Evolutionary conservation across 2,797 vertebrate species (phyloP), one percentile per base, ranked within the genome.

Genomic region (Gallinago nigripennis): DNA sequence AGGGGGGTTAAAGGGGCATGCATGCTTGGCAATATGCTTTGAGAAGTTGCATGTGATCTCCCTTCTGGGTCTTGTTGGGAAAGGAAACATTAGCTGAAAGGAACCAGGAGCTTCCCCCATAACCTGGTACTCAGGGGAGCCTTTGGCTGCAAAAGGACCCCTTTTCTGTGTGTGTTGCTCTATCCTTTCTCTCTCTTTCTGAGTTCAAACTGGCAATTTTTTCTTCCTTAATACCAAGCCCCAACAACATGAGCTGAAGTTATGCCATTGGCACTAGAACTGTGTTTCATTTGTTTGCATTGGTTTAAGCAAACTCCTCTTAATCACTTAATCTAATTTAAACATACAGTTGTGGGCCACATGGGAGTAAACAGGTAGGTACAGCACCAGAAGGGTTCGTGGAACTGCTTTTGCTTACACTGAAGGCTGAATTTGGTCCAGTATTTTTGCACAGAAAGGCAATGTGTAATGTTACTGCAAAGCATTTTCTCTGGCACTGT

Each of bases 381-480:
- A 58, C 43, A 54, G 48, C 35, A 85, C 46, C 19, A 83, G 76
- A 66, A 77, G 13, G 14, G 31, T 78, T 92, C 1, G 0, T 4
- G 8, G 72, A 93, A 31, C 73, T 60, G 45, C 71, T 39, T 91
- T 75, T 70, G 39, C 88, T 96, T 92, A 72, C 46, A 54, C 58
- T 2, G 1, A 66, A 65, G 65, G 39, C 46, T 95, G 96, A 95
- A 96, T 95, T 87, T 88, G 21, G 18, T 77, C 95, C 88, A 95
- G 72, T 79, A 51, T 86, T 90, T 92, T 94, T 91, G 61, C 85
- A 85, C 23, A n/a, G 92, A 96, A 95, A 77, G 75, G 92, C 78
- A 94, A 94, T n/a, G 72, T 91, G 90, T 90, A 95, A 88, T 82
- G 85, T 90, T 94, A 92, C 84, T 61, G 94, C 87, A 94, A 86